These are phyloP conservation scores for Apteryx mantelli DNA, from an alignment of 2,113 vertebrate species.

Conservation along the genomic window DNA sequence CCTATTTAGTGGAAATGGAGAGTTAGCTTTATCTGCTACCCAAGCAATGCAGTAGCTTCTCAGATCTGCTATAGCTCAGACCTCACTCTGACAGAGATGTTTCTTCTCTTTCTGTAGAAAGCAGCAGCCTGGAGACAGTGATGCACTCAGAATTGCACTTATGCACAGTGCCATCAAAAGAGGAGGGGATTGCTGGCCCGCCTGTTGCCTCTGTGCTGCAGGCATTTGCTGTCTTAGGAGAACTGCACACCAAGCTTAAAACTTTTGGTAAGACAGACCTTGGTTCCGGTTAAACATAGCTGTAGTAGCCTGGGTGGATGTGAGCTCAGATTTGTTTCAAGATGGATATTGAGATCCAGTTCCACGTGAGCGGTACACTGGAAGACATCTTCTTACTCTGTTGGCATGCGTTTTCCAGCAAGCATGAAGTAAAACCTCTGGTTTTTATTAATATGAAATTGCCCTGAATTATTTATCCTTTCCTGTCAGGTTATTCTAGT, in stretches of 20 bases:
- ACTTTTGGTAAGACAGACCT: constrained; percentile 85
- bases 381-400: background rate
- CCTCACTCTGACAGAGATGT: background rate
- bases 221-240: constrained; percentile 89
- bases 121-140: constrained; percentile 76
- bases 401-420: background rate
- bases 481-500: background rate
- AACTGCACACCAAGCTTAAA: constrained; percentile 88
- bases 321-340: background rate
- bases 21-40: background rate
- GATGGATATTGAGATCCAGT: too few species aligned
- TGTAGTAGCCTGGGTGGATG: rapidly evolving
- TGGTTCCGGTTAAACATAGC: background rate
- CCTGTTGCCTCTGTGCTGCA: constrained; percentile 83
- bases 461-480: background rate
- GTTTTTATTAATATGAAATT: background rate
- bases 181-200: constrained; percentile 47
- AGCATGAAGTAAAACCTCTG: background rate
- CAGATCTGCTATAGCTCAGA: background rate
- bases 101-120: constrained; percentile 70
- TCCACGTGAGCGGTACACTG: background rate
- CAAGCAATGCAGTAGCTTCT: background rate
- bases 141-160: constrained; percentile 84
- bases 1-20: background rate
- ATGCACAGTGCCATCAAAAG: constrained; percentile 47